These are phyloP conservation scores for Drosophila guanche DNA, from an alignment of 1,140 invertebrate genomes.

Conservation along the genomic window DNA sequence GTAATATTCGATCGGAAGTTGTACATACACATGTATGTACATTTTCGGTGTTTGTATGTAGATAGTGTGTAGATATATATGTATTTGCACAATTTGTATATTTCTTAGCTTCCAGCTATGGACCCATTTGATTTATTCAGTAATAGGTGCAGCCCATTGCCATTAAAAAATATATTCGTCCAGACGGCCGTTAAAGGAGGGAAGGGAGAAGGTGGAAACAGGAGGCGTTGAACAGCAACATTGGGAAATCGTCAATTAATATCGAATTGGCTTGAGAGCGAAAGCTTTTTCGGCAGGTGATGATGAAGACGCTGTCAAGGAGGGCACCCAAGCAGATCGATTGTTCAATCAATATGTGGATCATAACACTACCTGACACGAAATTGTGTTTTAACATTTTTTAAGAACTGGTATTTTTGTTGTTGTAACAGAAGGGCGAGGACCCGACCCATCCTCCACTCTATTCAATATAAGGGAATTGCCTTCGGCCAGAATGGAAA, in stretches of 20 bases:
- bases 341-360: too few species aligned
- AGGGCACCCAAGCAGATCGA: slow-evolving; percentile 6
- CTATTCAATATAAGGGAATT: slow-evolving; percentile 55
- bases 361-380: too few species aligned
- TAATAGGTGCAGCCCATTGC: background rate
- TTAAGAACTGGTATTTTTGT: too few species aligned
- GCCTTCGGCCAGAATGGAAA: slow-evolving; percentile 35
- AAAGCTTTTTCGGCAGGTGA: slow-evolving; percentile 64
- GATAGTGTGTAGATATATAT: background rate
- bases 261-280: slow-evolving; percentile 76
- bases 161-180: slow-evolving; percentile 18
- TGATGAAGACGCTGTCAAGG: slow-evolving; percentile 2
- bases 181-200: slow-evolving; percentile 9
- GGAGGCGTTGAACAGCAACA: slow-evolving; percentile 44
- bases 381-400: too few species aligned
- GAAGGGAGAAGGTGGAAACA: slow-evolving; percentile 5
- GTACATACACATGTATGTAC: slow-evolving; percentile 27
- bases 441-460: too few species aligned
- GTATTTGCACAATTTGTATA: slow-evolving; percentile 27
- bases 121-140: slow-evolving; percentile 39
- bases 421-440: too few species aligned
- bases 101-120: slow-evolving; percentile 34
- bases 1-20: slow-evolving; percentile 54
- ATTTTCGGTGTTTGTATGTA: too few species aligned
- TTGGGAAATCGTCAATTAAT: slow-evolving; percentile 71